phyloP scores from a whole-genome alignment of 2,113 vertebrate genomes.

The Syngnathus scovelli region DNA sequence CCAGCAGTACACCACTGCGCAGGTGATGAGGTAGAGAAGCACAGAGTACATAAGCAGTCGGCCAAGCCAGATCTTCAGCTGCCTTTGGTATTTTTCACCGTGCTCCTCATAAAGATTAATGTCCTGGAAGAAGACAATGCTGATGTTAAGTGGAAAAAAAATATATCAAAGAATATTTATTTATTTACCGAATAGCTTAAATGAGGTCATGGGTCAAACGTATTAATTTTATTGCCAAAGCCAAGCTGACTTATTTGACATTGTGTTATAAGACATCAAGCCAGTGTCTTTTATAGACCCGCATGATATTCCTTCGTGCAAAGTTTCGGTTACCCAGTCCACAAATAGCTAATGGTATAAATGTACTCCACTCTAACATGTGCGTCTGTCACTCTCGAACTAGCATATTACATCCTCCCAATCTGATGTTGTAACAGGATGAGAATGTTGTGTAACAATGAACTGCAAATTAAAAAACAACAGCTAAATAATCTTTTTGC shows the following conservation, averaged over 20 bases:
- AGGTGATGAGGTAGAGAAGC: slow-evolving; percentile 81
- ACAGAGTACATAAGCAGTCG: slow-evolving; percentile 87
- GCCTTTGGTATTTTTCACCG: slow-evolving; percentile 89
- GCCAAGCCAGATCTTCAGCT: slow-evolving; percentile 89
- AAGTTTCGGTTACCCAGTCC: slow-evolving; percentile 25
- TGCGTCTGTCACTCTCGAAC: slow-evolving; percentile 59
- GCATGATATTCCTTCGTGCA: neutral
- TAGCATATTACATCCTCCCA: slow-evolving; percentile 3
- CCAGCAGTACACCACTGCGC: slow-evolving; percentile 86
- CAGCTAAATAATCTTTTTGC: neutral
- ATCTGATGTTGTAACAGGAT: neutral
- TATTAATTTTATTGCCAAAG: neutral
- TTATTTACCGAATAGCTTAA: no score
- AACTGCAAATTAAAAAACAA: neutral
- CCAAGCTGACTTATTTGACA: neutral
- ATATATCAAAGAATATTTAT: neutral
- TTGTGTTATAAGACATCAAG: neutral
- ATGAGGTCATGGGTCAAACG: no score
- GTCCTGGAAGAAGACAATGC: slow-evolving; percentile 69
- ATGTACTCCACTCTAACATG: slow-evolving; percentile 37
- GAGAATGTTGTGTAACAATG: neutral
- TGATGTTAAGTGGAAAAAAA: neutral
- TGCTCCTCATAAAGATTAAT: slow-evolving; percentile 89
- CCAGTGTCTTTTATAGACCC: neutral
- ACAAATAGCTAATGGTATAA: slow-evolving; percentile 48